Conservation (phyloP, 2,797 vertebrate genomes). For the Cynopterus sphinx region DNA sequence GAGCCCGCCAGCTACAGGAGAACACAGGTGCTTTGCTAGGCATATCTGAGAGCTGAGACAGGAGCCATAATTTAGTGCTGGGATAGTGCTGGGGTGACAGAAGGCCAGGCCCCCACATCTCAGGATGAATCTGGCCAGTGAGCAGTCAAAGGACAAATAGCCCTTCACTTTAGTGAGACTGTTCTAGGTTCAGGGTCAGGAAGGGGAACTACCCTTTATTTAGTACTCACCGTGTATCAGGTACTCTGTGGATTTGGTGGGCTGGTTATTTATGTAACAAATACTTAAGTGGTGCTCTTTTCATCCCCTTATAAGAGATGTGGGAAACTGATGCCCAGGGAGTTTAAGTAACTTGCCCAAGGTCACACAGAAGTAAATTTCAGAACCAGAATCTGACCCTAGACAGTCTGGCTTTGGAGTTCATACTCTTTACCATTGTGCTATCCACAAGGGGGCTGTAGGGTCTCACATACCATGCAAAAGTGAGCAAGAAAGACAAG, state of each 20-base stretch:
- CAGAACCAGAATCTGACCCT: not conserved
- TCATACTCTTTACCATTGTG: not conserved
- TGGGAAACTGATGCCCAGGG: not conserved
- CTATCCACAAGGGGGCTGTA: not conserved
- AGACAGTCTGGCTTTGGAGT: not conserved
- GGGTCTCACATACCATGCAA: not conserved
- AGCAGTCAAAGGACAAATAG: not conserved
- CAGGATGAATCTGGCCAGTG: not conserved
- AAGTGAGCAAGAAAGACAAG: not conserved
- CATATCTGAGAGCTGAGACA: not conserved
- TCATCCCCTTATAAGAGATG: not conserved
- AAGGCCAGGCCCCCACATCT: not conserved
- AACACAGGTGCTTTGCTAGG: not conserved
- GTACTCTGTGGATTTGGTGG: not conserved
- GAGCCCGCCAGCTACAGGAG: conserved; percentile 6
- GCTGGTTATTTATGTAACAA: not conserved
- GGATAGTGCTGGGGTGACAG: not conserved
- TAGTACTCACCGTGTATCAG: not conserved
- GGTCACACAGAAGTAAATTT: not conserved
- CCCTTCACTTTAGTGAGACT: not conserved
- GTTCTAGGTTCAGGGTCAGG: not conserved
- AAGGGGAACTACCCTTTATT: not conserved
- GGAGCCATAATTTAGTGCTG: not conserved
- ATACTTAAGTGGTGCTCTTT: not conserved
- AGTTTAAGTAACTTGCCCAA: not conserved